Evolutionary conservation across 2,113 vertebrate genomes (phyloP), one percentile per base, ranked within the genome.

Genomic region (Onychorhynchus coronatus): DNA sequence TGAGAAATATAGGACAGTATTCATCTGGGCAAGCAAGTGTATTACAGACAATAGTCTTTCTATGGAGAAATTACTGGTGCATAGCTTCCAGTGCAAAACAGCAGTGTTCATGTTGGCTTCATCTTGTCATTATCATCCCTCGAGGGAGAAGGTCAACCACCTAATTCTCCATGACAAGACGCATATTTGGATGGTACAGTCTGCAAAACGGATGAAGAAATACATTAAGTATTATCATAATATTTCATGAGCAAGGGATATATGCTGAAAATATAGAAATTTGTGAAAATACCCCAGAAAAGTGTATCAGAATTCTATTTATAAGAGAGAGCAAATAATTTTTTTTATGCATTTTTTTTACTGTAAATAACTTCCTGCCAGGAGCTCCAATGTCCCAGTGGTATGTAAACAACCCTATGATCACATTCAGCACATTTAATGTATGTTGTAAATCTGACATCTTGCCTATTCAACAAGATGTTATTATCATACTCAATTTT

Each of bases 331-430:
- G 30, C 30, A 88, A 76, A 68, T 91, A 61, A 55, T 52, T 70
- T 68, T 76, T 79, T 35, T 30, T 30, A 66, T 81, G 14, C 1
- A 2, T 70, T 56, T 88, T 65, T 90, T 75, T 72, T 27, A 41
- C 49, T 75, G 47, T 84, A 75, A 92, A 93, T 94, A 96, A 65
- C 44, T 87, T 95, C n/a, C 50, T 92, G 8, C 12, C 31, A 61
- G 50, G 55, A 50, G n/a, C n/a, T 72, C 28, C n/a, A 42, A 0
- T 53, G 28, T 88, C 52, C 92, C 58, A 56, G 15, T 93, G 61
- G 77, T 92, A 94, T 82, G 86, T 83, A 91, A 91, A 39, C 88
- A 63, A 86, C 87, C 77, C 80, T 83, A 5, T 80, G 68, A 76
- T 95, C 42, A 46, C n/a, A 88, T 79, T 75, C 35, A 89, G 44